phyloP scores from a whole-genome alignment of 2,797 vertebrate species.

The Halcyon smyrnensis region DNA sequence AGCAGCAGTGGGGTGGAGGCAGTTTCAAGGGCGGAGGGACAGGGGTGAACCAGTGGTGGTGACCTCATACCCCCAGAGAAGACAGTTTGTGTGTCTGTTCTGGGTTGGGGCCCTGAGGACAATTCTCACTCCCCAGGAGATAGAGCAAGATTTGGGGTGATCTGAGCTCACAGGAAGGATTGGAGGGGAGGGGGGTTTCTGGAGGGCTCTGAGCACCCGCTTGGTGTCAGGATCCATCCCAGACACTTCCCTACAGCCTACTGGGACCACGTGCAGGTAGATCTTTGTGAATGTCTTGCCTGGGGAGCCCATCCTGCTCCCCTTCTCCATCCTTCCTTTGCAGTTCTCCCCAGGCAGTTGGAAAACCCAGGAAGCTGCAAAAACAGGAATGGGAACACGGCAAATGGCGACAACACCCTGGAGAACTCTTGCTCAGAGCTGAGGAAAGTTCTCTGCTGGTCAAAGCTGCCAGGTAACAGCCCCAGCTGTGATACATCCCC shows the following conservation, averaged over 20 bases:
- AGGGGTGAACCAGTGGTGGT: no score
- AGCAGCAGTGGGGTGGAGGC: no score
- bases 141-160: no score
- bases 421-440: not conserved
- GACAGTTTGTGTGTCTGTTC: no score
- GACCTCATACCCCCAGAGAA: no score
- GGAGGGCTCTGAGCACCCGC: not conserved
- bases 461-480: not conserved
- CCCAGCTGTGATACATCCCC: no score
- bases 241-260: not conserved
- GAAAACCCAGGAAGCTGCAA: not conserved
- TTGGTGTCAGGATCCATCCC: not conserved
- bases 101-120: no score
- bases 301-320: not conserved
- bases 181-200: no score
- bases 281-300: no score
- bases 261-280: not conserved
- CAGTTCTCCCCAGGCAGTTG: not conserved
- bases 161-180: no score
- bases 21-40: no score
- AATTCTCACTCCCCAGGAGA: no score
- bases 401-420: not conserved
- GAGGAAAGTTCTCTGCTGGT: not conserved
- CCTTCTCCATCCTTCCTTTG: not conserved
- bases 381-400: accelerated